Percentiles rank a stretch among this genome's conserved stretches.
phyloP scores from a whole-genome alignment of 2,888 invertebrate genomes.

The Morpho helenor region DNA sequence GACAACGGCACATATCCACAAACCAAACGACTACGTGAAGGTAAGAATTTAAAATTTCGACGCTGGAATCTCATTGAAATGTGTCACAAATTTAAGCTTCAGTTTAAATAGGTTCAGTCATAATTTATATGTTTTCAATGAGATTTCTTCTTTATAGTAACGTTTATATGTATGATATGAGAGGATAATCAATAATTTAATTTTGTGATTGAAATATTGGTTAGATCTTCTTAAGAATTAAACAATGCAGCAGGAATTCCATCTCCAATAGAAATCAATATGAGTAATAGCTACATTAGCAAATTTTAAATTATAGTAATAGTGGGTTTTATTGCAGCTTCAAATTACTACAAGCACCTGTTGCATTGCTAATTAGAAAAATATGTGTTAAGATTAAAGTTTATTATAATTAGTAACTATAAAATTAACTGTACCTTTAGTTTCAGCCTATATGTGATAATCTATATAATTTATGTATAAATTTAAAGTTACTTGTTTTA shows the following conservation, averaged over 20 bases:
- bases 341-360: constrained; percentile 32
- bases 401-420: neutral
- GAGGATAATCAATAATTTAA: too few relatives aligned
- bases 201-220: neutral
- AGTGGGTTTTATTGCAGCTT: constrained; percentile 63
- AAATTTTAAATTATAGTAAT: neutral
- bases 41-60: constrained; percentile 46
- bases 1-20: constrained; percentile 53
- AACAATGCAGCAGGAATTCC: constrained; percentile 38
- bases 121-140: constrained; percentile 35
- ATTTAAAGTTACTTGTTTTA: too few relatives aligned
- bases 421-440: neutral
- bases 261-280: neutral
- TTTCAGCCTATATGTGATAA: too few relatives aligned
- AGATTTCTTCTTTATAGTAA: constrained; percentile 31
- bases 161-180: too few relatives aligned
- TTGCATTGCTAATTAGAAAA: constrained; percentile 18
- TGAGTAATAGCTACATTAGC: neutral
- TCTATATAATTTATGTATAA: too few relatives aligned
- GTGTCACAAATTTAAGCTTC: neutral
- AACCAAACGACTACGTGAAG: constrained; percentile 66
- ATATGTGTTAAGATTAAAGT: neutral
- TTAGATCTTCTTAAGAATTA: too few relatives aligned
- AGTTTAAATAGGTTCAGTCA: too few relatives aligned
- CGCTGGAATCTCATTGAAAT: constrained; percentile 49